These are phyloP conservation scores for Macrobrachium rosenbergii DNA, from an alignment of 1,140 invertebrate species.

Conservation along the genomic window DNA sequence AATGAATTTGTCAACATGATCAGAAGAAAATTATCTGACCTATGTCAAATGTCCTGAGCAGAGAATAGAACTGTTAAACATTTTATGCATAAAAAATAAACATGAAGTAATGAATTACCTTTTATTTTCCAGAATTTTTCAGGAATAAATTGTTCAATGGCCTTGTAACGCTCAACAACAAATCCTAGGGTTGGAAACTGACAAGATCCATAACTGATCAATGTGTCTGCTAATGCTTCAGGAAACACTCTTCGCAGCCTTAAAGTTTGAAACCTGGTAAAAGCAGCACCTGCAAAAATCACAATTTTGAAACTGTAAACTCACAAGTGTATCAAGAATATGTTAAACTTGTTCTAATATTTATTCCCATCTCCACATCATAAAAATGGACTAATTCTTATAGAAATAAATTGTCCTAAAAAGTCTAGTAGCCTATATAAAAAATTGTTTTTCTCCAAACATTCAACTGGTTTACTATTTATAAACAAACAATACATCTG, in stretches of 20 bases:
- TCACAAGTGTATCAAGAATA: background rate
- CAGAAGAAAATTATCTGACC: too few relatives aligned
- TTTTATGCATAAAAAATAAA: constrained; percentile 25
- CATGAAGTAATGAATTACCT: constrained; percentile 71
- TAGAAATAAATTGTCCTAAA: background rate
- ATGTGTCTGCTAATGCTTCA: constrained; percentile 75
- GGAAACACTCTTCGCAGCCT: constrained; percentile 82
- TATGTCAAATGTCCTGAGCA: too few relatives aligned
- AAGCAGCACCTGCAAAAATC: constrained; percentile 85
- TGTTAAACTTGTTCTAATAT: background rate
- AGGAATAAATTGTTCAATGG: constrained; percentile 88
- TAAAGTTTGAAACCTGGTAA: constrained; percentile 98
- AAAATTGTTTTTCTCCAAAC: too few relatives aligned
- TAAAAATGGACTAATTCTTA: too few relatives aligned
- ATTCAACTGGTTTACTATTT: too few relatives aligned
- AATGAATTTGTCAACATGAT: too few relatives aligned
- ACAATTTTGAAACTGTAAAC: background rate
- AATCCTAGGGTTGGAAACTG: constrained; percentile 98
- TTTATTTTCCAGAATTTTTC: constrained; percentile 95
- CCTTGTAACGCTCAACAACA: constrained; percentile 94
- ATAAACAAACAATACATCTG: too few relatives aligned
- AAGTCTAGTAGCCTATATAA: too few relatives aligned
- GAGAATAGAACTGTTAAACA: constrained; percentile 42
- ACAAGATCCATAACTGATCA: constrained; percentile 98
- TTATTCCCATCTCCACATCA: too few relatives aligned